These are phyloP conservation scores for Drosophila multiciliata DNA, from an alignment of 2,888 invertebrate genomes.

Conservation along the genomic window DNA sequence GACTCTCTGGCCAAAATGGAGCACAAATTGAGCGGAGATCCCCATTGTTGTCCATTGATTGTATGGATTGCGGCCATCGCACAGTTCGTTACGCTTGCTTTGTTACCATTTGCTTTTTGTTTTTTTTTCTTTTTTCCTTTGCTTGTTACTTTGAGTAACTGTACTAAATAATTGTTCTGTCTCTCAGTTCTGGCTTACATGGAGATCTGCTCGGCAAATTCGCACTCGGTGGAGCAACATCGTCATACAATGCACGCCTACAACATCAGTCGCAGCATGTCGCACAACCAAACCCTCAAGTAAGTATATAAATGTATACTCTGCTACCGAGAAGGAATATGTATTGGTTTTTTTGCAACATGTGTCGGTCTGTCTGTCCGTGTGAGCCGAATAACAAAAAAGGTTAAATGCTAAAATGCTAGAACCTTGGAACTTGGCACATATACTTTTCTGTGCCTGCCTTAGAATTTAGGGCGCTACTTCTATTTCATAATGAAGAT, in stretches of 20 bases:
- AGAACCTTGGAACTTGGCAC: background rate
- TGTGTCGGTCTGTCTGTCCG: background rate
- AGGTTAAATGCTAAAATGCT: background rate
- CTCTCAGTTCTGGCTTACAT: slow-evolving; percentile 95
- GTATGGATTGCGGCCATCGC: slow-evolving; percentile 15
- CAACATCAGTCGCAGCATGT: slow-evolving; percentile 84
- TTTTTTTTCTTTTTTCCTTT: background rate
- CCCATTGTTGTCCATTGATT: slow-evolving; percentile 18
- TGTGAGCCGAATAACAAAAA: background rate
- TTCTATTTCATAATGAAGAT: background rate
- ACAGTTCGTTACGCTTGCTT: slow-evolving; percentile 26
- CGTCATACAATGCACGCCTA: slow-evolving; percentile 95
- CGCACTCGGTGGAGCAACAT: slow-evolving; percentile 91
- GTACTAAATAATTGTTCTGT: slow-evolving; percentile 14
- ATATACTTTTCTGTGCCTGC: background rate
- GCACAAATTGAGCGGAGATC: slow-evolving; percentile 29
- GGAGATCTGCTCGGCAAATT: slow-evolving; percentile 94
- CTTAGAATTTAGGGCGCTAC: background rate
- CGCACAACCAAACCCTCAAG: slow-evolving; percentile 85
- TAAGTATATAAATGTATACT: slow-evolving; percentile 57
- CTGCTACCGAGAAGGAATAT: background rate
- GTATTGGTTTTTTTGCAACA: background rate
- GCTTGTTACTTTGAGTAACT: slow-evolving; percentile 5
- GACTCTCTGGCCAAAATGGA: slow-evolving; percentile 9
- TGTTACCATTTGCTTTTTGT: slow-evolving; percentile 1